phyloP scores from a whole-genome alignment of 2,888 invertebrate species.

The Melieria omissa region DNA sequence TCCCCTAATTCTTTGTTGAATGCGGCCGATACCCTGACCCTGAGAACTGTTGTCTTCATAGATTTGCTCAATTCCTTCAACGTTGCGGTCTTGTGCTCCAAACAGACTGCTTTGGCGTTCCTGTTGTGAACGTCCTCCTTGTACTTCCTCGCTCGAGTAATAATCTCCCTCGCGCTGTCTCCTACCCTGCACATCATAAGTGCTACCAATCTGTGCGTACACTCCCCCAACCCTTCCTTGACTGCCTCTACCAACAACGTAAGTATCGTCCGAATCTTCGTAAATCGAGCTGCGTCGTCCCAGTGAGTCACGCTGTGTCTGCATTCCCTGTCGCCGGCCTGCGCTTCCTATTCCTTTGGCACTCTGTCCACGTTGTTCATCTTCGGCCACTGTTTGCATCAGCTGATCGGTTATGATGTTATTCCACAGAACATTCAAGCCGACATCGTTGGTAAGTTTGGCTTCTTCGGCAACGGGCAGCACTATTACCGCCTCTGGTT shows the following conservation, averaged over 20 bases:
- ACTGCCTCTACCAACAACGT: not conserved
- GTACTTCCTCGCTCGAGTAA: no score
- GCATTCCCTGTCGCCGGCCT: not conserved
- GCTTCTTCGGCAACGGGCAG: slow-evolving; percentile 28
- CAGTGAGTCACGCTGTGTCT: not conserved
- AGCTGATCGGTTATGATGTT: slow-evolving; percentile 44
- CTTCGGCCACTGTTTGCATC: slow-evolving; percentile 34
- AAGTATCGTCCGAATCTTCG: not conserved
- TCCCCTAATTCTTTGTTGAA: no score
- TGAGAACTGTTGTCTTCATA: no score
- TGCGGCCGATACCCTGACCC: no score
- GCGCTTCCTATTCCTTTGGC: not conserved
- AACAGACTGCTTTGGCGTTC: no score
- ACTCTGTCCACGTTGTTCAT: slow-evolving; percentile 9
- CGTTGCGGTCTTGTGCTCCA: no score
- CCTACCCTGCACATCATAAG: no score
- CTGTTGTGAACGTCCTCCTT: no score
- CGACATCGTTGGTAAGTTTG: slow-evolving; percentile 44
- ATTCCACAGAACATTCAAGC: slow-evolving; percentile 51
- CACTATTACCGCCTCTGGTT: slow-evolving; percentile 29
- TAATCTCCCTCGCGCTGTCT: no score
- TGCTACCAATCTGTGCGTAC: no score
- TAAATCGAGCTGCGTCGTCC: not conserved
- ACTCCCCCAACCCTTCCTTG: no score
- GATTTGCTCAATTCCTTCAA: no score